phyloP scores from a whole-genome alignment of 1,140 invertebrate genomes.

The Augochlora pura region DNA sequence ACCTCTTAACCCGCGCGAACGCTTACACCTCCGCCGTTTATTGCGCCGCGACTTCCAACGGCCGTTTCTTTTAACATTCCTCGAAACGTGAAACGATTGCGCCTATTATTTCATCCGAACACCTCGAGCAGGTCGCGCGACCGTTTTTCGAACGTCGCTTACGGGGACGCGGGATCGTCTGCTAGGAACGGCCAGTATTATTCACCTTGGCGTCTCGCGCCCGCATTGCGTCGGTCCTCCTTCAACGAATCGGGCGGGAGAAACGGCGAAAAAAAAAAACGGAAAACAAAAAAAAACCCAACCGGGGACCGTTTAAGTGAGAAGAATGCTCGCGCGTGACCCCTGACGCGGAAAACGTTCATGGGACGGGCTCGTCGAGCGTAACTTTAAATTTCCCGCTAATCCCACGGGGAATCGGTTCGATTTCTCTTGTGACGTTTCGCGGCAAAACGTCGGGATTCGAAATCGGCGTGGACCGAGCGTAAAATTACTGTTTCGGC shows the following conservation, averaged over 20 bases:
- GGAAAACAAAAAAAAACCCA: no score
- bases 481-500: conserved; percentile 79
- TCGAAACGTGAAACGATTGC: conserved; percentile 4
- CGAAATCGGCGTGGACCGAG: conserved; percentile 61
- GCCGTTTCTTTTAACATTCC: conserved; percentile 15
- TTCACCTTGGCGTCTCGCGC: neutral
- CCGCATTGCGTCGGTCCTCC: no score
- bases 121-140: no score
- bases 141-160: no score
- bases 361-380: conserved; percentile 19
- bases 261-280: neutral
- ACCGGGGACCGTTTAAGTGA: neutral
- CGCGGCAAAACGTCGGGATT: conserved; percentile 73
- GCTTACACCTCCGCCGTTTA: conserved; percentile 32
- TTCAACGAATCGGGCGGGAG: neutral
- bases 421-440: conserved; percentile 71
- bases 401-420: conserved; percentile 51
- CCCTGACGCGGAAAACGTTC: conserved; percentile 13
- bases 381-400: conserved; percentile 56
- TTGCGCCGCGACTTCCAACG: neutral
- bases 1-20: conserved; percentile 45
- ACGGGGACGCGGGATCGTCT: no score
- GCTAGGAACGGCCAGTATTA: neutral
- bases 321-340: conserved; percentile 17
- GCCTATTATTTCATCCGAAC: neutral